Base-by-base conservation (phyloP, 2,113 vertebrate genomes). In the Cathartes aura region DNA sequence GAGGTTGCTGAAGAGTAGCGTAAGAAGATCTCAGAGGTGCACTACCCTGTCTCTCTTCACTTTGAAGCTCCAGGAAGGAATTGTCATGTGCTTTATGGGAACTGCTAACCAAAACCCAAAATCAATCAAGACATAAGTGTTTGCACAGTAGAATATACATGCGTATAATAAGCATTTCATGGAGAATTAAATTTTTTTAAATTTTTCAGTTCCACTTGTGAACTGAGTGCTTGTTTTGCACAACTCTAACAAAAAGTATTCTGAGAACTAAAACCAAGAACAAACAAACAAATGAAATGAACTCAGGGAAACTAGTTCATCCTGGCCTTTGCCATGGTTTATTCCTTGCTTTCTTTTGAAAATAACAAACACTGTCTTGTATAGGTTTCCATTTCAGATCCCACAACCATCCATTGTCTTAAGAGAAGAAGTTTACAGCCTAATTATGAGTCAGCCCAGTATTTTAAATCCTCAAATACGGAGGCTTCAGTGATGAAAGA, bases 171-270 rank as follows among this genome's bases (percentile, higher is more conserved):
- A 86, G 16, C 38, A 71, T 67, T 90, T 92, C 2, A 29, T 12
- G 13, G n/a, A 55, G 26, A 82, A 42, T 24, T 74, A 5, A 4
- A 0, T 1, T 18, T 26, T 72, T 73, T 30, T 11, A 0, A 10
- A 8, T 19, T 90, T 92, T 83, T 36, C 26, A 36, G 5, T 76
- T 76, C 16, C 6, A 30, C 12, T 60, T 60, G 38, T 76, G 23
- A 87, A 34, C 5, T 23, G 56, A 47, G 11, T 80, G 42, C 15
- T 86, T 60, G 12, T 56, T 86, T 88, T 72, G 53, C 12, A 70
- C 40, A 83, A 23, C 9, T 40, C 36, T 48, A 73, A 20, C 6
- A 20, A 21, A 56, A 59, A 55, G 5, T 73, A 68, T 58, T 64
- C 29, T 21, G 43, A 67, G n/a, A 79, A 47, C 64, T 82, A 87